Evolutionary conservation across 2,113 vertebrate species (phyloP), one percentile per base, ranked within the genome.

Genomic region (Forbesichthys papilliferus): DNA sequence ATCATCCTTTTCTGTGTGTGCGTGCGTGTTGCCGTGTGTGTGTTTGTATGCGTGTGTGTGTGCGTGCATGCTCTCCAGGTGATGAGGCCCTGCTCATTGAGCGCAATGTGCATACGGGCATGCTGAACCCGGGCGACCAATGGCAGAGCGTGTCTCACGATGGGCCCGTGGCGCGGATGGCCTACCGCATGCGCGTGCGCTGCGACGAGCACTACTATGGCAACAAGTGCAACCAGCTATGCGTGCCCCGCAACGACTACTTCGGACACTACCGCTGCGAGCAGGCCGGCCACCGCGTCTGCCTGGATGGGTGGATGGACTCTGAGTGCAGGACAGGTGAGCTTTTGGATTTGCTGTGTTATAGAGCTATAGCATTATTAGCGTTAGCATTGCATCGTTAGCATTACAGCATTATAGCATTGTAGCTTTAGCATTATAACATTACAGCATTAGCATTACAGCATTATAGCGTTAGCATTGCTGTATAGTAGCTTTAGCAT

Each of bases 251-350:
- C 0, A 84, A 96, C 6, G 95, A 99, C 90, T 98, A 98, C 84
- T 96, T 98, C 0, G 98, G 97, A 34, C 98, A 98, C 88, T 97
- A 95, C 49, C 93, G 93, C 0, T 99, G 98, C 3, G 97, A 98
- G 73, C 90, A 93, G 61, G 94, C 95, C 0, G 98, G 98, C 67
- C 93, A 95, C 74, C 95, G 93, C 84, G 93, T 95, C 74, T 99
- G 98, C 84, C 92, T 98, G 90, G 95, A 97, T 0, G 97, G 98
- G 12, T 99, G 98, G 98, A 98, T 96, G 96, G 96, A 94, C 69
- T 65, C 84, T 0, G 94, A 96, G 57, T 99, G 98, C 80, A 90
- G 78, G 66, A 94, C 93, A 87, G 96, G 97, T 98, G 90, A 88
- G 87, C 11, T 1, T 2, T 0, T 9, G 13, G 3, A 27, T 1